These are phyloP conservation scores for Diarsia dahlii DNA, from an alignment of 2,888 invertebrate genomes.

Conservation along the genomic window DNA sequence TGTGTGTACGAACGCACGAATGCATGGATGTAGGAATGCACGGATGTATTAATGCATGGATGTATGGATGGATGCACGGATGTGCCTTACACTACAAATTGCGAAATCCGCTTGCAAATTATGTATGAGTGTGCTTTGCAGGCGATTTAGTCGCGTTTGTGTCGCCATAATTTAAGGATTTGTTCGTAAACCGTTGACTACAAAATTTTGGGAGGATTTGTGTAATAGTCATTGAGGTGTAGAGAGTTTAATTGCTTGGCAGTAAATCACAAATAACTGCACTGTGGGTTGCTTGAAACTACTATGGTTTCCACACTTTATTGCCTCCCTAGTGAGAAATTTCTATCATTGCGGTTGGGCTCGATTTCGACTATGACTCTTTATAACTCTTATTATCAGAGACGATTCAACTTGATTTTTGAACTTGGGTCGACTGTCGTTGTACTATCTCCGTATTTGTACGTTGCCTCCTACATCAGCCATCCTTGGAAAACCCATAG, in stretches of 20 bases:
- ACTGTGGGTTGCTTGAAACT: background rate
- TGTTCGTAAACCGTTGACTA: conserved; percentile 20
- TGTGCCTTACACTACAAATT: conserved; percentile 16
- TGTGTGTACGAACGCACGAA: conserved; percentile 3
- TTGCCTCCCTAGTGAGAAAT: conserved; percentile 14
- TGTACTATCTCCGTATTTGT: too few species aligned
- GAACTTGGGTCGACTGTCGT: too few species aligned
- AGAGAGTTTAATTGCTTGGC: conserved; percentile 18
- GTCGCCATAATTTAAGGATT: conserved; percentile 24
- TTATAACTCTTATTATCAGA: too few species aligned
- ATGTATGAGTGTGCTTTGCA: conserved; percentile 30
- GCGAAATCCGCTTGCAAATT: conserved; percentile 36
- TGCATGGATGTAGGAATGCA: background rate
- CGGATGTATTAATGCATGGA: conserved; percentile 5
- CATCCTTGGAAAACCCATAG: too few species aligned
- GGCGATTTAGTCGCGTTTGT: conserved; percentile 20
- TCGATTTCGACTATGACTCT: background rate
- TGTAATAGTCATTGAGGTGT: background rate
- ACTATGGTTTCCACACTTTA: background rate
- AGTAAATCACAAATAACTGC: conserved; percentile 5
- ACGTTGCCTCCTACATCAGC: too few species aligned
- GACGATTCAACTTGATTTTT: too few species aligned
- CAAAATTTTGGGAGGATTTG: conserved; percentile 18
- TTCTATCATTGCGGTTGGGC: background rate
- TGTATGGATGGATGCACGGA: background rate